Evolutionary conservation across 2,797 vertebrate genomes (phyloP).

Genomic region (Myotis myotis): DNA sequence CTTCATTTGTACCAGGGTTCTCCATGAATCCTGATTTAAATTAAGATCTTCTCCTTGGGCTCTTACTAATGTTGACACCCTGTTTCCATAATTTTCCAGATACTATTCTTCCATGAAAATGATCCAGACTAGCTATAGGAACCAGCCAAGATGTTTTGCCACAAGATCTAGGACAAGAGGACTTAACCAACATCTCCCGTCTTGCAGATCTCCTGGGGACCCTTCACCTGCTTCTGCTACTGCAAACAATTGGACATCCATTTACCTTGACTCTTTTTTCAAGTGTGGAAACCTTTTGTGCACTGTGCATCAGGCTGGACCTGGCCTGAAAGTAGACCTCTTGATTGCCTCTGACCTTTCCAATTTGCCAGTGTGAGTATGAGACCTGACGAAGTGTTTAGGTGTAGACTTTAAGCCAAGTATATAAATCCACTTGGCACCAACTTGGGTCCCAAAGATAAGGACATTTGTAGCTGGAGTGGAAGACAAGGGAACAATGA

Average conservation of each 20-base stretch:
- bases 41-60: neutral
- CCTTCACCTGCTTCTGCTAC: neutral
- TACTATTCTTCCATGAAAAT: slow-evolving; percentile 4
- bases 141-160: neutral
- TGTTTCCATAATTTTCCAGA: neutral
- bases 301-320: neutral
- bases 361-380: slow-evolving; percentile 9
- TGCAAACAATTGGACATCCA: neutral
- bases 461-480: slow-evolving; percentile 19
- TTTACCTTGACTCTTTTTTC: neutral
- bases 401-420: neutral
- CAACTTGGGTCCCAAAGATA: neutral
- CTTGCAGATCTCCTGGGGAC: neutral
- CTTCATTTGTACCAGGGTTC: neutral
- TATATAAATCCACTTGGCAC: neutral
- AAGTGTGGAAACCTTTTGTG: neutral
- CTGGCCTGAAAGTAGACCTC: slow-evolving; percentile 17
- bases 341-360: slow-evolving; percentile 24
- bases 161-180: neutral
- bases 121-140: neutral
- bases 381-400: slow-evolving; percentile 8
- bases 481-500: neutral
- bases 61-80: slow-evolving; percentile 11
- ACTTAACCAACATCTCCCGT: neutral
- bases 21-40: neutral